Conservation (phyloP, 64 coral and sea anemone species). For the Porites australiensis region DNA sequence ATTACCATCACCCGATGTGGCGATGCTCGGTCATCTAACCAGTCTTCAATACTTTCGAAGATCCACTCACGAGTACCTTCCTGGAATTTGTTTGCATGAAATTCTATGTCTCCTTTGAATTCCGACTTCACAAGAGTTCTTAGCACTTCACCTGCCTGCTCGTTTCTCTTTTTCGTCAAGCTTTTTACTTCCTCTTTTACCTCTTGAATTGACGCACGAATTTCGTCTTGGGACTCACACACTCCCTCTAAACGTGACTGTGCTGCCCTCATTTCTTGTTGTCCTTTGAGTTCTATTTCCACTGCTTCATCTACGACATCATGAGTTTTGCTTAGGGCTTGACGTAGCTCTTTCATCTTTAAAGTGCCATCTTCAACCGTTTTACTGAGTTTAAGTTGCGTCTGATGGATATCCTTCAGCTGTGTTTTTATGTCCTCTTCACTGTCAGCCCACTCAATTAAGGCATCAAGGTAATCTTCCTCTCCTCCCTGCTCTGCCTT, state of each 20-base stretch:
- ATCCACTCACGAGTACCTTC: slow-evolving; percentile 54
- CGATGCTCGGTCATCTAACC: slow-evolving; percentile 29
- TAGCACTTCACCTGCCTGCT: not conserved
- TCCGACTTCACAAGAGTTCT: not conserved
- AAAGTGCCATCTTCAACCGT: not conserved
- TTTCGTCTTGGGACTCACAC: no score
- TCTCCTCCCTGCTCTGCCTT: slow-evolving; percentile 45
- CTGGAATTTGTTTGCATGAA: slow-evolving; percentile 23
- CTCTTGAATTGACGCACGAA: not conserved
- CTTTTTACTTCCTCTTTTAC: slow-evolving; percentile 23
- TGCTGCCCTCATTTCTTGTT: no score
- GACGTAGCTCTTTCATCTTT: not conserved
- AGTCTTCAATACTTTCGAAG: not conserved
- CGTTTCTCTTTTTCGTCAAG: not conserved
- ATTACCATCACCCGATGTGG: slow-evolving; percentile 12
- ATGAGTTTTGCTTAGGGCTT: slow-evolving; percentile 13
- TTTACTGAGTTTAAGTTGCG: not conserved
- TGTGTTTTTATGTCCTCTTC: slow-evolving; percentile 43
- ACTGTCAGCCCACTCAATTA: slow-evolving; percentile 16
- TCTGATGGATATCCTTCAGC: not conserved
- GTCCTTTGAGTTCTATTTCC: no score
- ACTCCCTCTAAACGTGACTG: not conserved
- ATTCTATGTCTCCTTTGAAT: slow-evolving; percentile 47
- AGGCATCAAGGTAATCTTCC: slow-evolving; percentile 10
- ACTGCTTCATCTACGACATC: not conserved